phyloP scores from a whole-genome alignment of 2,888 invertebrate species.

The Cremastobaeus sp. region DNA sequence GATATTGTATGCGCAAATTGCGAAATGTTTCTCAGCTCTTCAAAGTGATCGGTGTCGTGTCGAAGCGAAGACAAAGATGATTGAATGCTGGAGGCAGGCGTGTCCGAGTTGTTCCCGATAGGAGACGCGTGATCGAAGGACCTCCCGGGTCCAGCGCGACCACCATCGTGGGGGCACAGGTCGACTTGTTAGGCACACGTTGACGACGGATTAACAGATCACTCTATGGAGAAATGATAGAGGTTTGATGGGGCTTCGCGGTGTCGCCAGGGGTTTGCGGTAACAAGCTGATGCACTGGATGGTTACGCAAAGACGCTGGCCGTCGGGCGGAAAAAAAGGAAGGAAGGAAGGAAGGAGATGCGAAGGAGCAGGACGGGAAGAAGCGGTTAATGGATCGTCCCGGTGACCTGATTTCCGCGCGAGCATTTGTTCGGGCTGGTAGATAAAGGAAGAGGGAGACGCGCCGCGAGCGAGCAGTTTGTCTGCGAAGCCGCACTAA shows the following conservation, averaged over 20 bases:
- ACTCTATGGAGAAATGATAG: background rate
- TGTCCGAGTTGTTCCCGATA: constrained; percentile 74
- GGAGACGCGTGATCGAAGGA: constrained; percentile 75
- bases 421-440: constrained; percentile 42
- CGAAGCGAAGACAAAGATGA: constrained; percentile 67
- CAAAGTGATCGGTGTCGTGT: constrained; percentile 62
- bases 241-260: background rate
- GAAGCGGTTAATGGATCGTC: constrained; percentile 60
- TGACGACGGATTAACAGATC: constrained; percentile 58
- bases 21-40: background rate
- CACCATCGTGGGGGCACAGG: constrained; percentile 77
- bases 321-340: background rate
- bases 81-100: constrained; percentile 76
- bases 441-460: constrained; percentile 49
- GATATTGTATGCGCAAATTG: constrained; percentile 6
- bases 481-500: constrained; percentile 60
- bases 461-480: constrained; percentile 25
- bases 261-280: background rate
- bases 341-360: constrained; percentile 15
- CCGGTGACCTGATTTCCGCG: constrained; percentile 69
- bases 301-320: constrained; percentile 32
- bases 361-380: constrained; percentile 7
- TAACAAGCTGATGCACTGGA: too few species aligned
- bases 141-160: constrained; percentile 75
- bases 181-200: constrained; percentile 76